Evolutionary conservation across 2,797 vertebrate species (phyloP), one percentile per base, ranked within the genome.

Genomic region (Poeciliopsis gracilis): DNA sequence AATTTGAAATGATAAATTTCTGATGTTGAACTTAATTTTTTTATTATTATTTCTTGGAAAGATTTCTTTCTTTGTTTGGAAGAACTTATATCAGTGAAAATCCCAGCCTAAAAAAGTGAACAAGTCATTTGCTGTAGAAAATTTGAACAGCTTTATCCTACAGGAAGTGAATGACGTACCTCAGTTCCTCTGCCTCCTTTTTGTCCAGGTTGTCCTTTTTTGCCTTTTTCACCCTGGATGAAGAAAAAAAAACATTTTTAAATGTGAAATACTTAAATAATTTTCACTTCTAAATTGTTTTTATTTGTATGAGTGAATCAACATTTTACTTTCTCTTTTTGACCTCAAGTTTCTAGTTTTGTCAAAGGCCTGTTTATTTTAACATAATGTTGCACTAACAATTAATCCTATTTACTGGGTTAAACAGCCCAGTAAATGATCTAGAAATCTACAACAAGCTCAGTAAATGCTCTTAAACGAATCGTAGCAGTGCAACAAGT

Each of bases 161-260:
- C 41, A 47, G 28, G 73, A 13, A 73, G n/a, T 72, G 3, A 5
- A 28, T 23, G 23, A 72, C 77, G 53, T 79, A 93, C 94, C 91
- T 92, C 92, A 9, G 55, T 5, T 80, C 93, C 97, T 89, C 95
- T 95, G 86, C 91, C 92, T 75, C 97, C 97, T 75, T 95, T 89
- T 20, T 87, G 91, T 84, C 97, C 97, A 0, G 45, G 73, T 49
- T 94, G 91, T 90, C 97, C 97, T 88, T 91, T 94, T 90, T 97
- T 98, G 86, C 97, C 97, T 94, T 97, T 97, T 67, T 96, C 95
- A 86, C 97, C 97, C 93, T 93, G 47, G 13, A 82, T 45, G 23
- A 13, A 18, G 49, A 49, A 81, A 25, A 89, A 3, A 82, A 5
- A 84, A 3, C n/a, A 1, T 30, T 13, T 38, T 73, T 82, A 9